Evolutionary conservation across 53 echinoderm and acorn worm species (phyloP), one percentile per base, ranked within the genome.

Genomic region (Actinopyga echinites): DNA sequence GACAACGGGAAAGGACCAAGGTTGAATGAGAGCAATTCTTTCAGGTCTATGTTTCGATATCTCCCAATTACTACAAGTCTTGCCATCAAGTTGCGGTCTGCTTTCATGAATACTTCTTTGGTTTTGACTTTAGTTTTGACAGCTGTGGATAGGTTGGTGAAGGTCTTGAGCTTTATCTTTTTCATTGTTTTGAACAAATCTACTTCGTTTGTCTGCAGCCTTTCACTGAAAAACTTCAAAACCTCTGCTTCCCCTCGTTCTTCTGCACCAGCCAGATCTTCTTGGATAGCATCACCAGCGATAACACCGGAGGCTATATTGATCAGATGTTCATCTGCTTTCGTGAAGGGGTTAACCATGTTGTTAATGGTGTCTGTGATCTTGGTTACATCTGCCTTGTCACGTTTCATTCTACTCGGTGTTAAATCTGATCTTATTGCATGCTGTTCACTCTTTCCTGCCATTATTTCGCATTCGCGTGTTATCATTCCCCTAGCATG

Each of bases 291-390:
- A 21, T 82, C 38, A 4, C 31, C 60, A 31, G 90, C 90, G 40
- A 86, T 42, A n/a, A 30, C 30, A 26, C 86, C 90, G 36, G 86
- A 90, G 44, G 87, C 25, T 42, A 87, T 84, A 7, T 91, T 79
- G 6, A 87, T 33, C 55, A 91, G 59, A 42, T 87, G 75, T 20
- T n/a, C 79, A 5, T 69, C 68, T 23, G 83, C 87, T 45, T 84
- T 58, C 29, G 79, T 80, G 57, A 91, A 91, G 29, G 91, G 91
- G 58, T 91, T 91, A 22, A 85, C 67, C 91, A 91, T 91, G 63
- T 38, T 84, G 17, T 67, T 73, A 6, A 58, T 57, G 2, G 79
- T 87, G 24, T 74, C 68, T 29, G 68, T 59, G 17, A 91, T 83
- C 29, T 21, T 83, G 19, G 23, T 24, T 12, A 91, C 40, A 67